Evolutionary conservation across 2,797 vertebrate genomes (phyloP).

Genomic region (Hephaestus fuliginosus): DNA sequence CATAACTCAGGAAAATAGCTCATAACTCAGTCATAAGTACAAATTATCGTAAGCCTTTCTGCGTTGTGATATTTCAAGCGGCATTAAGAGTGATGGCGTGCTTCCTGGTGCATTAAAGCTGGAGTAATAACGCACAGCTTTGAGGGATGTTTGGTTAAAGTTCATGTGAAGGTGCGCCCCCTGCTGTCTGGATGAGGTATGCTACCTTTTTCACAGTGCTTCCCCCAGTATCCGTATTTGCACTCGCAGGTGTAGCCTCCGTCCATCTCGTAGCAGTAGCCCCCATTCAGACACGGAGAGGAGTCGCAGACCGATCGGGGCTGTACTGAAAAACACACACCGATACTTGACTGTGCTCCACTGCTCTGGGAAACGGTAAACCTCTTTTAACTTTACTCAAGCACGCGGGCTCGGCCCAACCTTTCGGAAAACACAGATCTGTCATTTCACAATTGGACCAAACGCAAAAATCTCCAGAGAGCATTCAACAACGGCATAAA

Average conservation of each 20-base stretch:
- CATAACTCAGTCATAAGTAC: constrained; percentile 56
- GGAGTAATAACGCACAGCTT: constrained; percentile 34
- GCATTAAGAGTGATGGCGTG: constrained; percentile 59
- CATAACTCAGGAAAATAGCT: constrained; percentile 58
- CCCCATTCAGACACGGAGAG: constrained; percentile 95
- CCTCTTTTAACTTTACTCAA: constrained; percentile 46
- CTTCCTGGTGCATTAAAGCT: constrained; percentile 61
- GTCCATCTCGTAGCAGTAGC: constrained; percentile 91
- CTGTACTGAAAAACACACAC: constrained; percentile 91
- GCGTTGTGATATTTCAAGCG: constrained; percentile 68
- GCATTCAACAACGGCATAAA: constrained; percentile 39
- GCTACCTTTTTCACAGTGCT: constrained; percentile 95
- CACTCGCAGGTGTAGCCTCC: constrained; percentile 94
- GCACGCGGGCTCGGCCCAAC: constrained; percentile 31
- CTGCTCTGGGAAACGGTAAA: constrained; percentile 49
- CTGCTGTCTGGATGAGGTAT: not conserved
- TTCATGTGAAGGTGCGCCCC: constrained; percentile 10
- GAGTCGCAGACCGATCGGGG: constrained; percentile 95
- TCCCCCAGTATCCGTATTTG: constrained; percentile 91
- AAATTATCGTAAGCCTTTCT: constrained; percentile 68
- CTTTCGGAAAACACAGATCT: constrained; percentile 48
- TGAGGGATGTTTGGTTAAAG: constrained; percentile 25
- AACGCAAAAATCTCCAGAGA: constrained; percentile 24
- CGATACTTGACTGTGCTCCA: constrained; percentile 86
- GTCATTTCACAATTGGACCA: constrained; percentile 40